Conservation (phyloP, 2,888 invertebrate species). For the Callyntrura sp. region DNA sequence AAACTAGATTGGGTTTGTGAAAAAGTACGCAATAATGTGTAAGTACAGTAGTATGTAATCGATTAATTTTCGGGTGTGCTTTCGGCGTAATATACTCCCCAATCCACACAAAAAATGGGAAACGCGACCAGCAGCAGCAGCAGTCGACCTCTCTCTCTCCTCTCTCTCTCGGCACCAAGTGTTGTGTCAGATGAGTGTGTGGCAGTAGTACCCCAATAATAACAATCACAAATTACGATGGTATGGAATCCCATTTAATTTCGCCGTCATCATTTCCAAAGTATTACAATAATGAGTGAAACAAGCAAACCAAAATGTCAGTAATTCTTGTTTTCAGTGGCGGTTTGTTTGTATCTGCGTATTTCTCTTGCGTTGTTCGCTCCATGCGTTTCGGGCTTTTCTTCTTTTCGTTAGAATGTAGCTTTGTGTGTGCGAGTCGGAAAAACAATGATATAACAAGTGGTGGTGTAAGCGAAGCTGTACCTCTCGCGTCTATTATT, state of each 20-base stretch:
- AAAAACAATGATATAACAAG: neutral
- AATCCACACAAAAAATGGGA: too few relatives aligned
- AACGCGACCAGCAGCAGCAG: too few relatives aligned
- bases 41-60: slow-evolving; percentile 21
- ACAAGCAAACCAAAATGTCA: neutral
- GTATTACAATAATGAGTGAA: slow-evolving; percentile 8
- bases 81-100: neutral
- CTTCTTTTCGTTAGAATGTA: neutral
- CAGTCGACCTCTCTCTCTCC: too few relatives aligned
- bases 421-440: neutral
- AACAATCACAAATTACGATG: slow-evolving; percentile 45
- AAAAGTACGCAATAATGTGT: slow-evolving; percentile 42
- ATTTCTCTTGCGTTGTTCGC: neutral
- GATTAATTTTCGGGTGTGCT: slow-evolving; percentile 25
- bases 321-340: neutral
- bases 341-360: neutral
- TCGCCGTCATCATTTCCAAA: slow-evolving; percentile 35
- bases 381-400: neutral
- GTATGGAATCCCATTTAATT: slow-evolving; percentile 53
- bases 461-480: neutral
- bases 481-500: slow-evolving; percentile 64
- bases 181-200: too few relatives aligned
- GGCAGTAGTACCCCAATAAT: neutral
- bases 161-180: too few relatives aligned
- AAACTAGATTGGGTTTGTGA: neutral